Evolutionary conservation across 2,888 invertebrate species (phyloP), one percentile per base, ranked within the genome.

Genomic region (Cactoblastis cactorum): DNA sequence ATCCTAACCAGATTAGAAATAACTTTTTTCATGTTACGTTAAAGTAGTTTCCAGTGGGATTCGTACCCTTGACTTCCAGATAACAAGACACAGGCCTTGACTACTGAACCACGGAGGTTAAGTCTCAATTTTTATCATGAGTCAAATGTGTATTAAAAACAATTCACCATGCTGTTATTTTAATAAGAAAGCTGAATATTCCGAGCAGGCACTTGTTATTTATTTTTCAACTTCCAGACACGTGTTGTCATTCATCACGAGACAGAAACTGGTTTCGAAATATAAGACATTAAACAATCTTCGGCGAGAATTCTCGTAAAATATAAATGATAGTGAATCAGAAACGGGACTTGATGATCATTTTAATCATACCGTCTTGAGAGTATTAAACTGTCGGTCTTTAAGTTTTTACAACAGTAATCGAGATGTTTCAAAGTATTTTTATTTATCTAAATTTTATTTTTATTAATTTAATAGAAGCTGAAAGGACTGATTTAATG

Each of bases 281-380:
- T 28, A 28, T 9, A 6, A 12, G 33, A 12, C n/a, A 33, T 33
- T 37, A 37, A 15, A 37, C 8, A 37, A 15, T 15, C 15, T 37
- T 17, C 17, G 14, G 17, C 9, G 17, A 15, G 17, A 37, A 17
- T n/a, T n/a, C n/a, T n/a, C n/a, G n/a, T 37, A 22, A 14, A 24
- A 19, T 12, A 41, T 24, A 41, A 41, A 39, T 19, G 17, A 18
- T 24, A 14, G 19, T 15, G 15, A 35, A 28, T 37, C 15, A 43
- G 43, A 15, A 43, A 43, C 43, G 43, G 43, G 28, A 43, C 43
- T 17, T 43, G 11, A 43, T 22, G 43, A n/a, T 43, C 8, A 41
- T 41, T 41, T 41, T 43, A 28, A 28, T 43, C 14, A 43, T 43
- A 15, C 8, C 5, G n/a, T n/a, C 24, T 12, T 24, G 8, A 4